Conservation (phyloP, 2,797 vertebrate species). For the Myotis myotis region DNA sequence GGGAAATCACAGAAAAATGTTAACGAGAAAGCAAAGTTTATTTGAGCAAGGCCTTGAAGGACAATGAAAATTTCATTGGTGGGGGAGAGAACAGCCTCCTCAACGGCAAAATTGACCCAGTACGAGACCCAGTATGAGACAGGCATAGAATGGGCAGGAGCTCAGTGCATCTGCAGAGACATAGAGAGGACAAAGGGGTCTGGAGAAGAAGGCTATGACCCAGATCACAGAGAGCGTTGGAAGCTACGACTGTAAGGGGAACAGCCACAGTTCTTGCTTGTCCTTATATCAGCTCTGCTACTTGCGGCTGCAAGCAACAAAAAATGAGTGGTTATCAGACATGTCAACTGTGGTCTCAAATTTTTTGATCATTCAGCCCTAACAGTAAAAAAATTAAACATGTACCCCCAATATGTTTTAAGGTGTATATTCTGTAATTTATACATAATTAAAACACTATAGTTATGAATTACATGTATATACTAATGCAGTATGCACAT, state of each 20-base stretch:
- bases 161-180: not conserved
- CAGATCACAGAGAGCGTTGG: not conserved
- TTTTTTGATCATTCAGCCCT: not conserved
- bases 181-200: not conserved
- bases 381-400: not conserved
- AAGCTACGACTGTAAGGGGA: not conserved
- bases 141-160: not conserved
- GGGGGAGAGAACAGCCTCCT: not conserved
- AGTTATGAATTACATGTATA: not conserved
- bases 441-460: constrained; percentile 7
- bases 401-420: not conserved
- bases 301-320: not conserved
- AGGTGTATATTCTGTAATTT: not conserved
- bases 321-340: not conserved
- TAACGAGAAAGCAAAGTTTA: not conserved
- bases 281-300: not conserved
- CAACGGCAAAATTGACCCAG: not conserved
- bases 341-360: not conserved
- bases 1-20: not conserved
- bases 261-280: too few species aligned
- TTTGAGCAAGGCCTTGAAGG: not conserved
- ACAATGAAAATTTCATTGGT: not conserved
- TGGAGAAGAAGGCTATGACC: not conserved
- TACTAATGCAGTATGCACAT: not conserved
- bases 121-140: not conserved